These are phyloP conservation scores for Pachycephala philippinensis DNA, from an alignment of 2,113 vertebrate genomes.

Conservation along the genomic window DNA sequence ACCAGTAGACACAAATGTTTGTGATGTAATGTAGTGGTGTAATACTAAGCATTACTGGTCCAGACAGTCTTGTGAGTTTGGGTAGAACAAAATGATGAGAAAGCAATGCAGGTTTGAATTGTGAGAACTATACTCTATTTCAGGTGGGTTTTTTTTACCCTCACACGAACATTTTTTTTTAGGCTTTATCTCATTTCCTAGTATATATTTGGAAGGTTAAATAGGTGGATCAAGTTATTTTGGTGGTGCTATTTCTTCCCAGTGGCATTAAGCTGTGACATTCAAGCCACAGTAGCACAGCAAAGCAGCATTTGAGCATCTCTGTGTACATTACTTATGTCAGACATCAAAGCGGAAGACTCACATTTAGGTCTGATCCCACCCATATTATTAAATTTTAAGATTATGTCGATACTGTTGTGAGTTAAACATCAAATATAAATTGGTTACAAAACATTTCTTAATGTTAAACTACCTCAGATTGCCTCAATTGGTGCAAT, in stretches of 20 bases:
- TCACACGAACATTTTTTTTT: not conserved
- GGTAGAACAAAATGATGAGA: not conserved
- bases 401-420: not conserved
- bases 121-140: not conserved
- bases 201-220: constrained; percentile 1
- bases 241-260: constrained; percentile 8
- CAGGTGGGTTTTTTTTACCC: not conserved
- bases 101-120: not conserved
- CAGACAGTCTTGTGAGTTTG: not conserved
- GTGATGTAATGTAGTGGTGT: not conserved
- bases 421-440: not conserved
- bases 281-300: not conserved
- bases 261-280: not conserved
- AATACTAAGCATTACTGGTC: not conserved
- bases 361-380: not conserved
- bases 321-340: not conserved
- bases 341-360: not conserved
- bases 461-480: not conserved
- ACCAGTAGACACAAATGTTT: not conserved
- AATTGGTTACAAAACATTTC: constrained; percentile 6
- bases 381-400: not conserved
- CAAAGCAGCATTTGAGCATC: not conserved
- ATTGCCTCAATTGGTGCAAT: constrained; percentile 12
- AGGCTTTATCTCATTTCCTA: not conserved
- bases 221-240: constrained; percentile 1